phyloP scores from a whole-genome alignment of 2,888 invertebrate species.

The Polyommatus icarus region DNA sequence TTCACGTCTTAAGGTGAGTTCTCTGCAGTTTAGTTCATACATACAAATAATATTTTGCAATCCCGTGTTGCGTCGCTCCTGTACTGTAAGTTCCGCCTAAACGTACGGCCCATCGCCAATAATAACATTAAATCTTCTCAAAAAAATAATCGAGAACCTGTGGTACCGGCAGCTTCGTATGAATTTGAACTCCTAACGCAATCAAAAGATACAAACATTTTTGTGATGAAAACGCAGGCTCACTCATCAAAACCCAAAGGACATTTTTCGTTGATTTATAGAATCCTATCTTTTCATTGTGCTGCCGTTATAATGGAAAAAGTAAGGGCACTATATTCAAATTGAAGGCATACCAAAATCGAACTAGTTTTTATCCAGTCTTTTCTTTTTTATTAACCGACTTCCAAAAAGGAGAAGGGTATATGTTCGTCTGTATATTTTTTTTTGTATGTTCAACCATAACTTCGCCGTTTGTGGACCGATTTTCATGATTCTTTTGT shows the following conservation, averaged over 20 bases:
- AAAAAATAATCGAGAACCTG: neutral
- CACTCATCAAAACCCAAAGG: conserved; percentile 8
- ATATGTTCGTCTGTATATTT: no score
- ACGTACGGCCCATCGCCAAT: no score
- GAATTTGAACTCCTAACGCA: neutral
- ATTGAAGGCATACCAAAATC: neutral
- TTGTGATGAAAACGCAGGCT: neutral
- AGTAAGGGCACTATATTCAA: neutral
- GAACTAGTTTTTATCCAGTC: neutral
- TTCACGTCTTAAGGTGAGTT: no score
- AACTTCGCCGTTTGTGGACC: no score
- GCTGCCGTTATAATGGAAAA: neutral
- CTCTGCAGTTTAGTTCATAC: no score
- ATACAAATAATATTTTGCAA: no score
- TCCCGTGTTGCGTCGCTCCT: no score
- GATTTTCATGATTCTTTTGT: no score
- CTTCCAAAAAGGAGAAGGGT: no score
- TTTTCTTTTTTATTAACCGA: neutral
- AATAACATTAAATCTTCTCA: no score
- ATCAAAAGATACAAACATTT: conserved; percentile 15
- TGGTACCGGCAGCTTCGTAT: neutral
- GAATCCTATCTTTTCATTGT: conserved; percentile 1
- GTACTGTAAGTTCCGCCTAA: no score
- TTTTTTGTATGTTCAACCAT: no score
- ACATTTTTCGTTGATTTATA: conserved; percentile 18